Evolutionary conservation across 2,797 vertebrate species (phyloP), one percentile per base, ranked within the genome.

Genomic region (Caiman crocodilus): DNA sequence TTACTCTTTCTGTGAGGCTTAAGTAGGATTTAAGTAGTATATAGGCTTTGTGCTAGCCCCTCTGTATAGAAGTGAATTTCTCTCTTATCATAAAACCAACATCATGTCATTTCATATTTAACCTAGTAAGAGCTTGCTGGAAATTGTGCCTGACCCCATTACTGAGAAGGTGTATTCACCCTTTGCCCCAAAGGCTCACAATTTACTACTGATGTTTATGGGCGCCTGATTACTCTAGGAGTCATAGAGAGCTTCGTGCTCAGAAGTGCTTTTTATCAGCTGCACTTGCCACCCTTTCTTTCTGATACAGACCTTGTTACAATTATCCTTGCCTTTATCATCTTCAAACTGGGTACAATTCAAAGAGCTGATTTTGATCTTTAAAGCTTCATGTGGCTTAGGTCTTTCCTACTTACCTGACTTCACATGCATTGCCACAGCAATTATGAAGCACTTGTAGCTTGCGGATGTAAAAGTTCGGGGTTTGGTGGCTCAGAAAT

Each of bases 121-220:
- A 89, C 25, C 85, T 90, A 65, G 0, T 0, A 58, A 84, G 76
- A 93, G 89, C 32, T 95, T 65, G 32, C 56, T 92, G 76, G 93
- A 94, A 94, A 94, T 78, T 78, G 13, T 1, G 8, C 65, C 88
- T 90, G 90, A 94, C 69, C 76, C 78, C 79, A 74, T 85, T 89
- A 90, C 74, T 67, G 69, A 89, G 89, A 93, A 93, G 86, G 84
- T 91, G 14, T 56, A 82, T 90, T 93, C 92, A 88, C 91, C 83
- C 90, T 95, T 81, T 96, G 91, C 76, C 93, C 90, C 69, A 10
- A 84, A 93, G 15, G n/a, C 82, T 89, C 28, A 2, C 69, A 73
- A 9, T 73, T 50, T 26, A 50, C 42, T 50, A 73, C 69, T 15
- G 23, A 23, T 76, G 59, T 93, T 95, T 96, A 95, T 88, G 81